Conservation (phyloP, 2,888 invertebrate genomes). For the Euproctis similis region DNA sequence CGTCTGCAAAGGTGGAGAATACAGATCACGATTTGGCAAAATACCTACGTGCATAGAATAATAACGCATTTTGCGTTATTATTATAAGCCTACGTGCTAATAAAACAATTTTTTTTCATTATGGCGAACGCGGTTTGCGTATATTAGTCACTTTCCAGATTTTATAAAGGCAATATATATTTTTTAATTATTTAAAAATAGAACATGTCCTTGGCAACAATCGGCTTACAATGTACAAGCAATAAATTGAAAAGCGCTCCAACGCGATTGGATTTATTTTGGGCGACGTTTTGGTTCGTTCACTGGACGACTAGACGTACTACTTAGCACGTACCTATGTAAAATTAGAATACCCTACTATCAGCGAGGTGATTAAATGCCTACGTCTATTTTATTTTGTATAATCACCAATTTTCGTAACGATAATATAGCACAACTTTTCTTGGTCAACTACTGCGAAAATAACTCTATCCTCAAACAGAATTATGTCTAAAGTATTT, state of each 20-base stretch:
- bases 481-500: too few species aligned
- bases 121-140: too few species aligned
- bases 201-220: too few species aligned
- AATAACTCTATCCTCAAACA: slow-evolving; percentile 37
- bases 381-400: slow-evolving; percentile 29
- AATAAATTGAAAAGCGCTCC: slow-evolving; percentile 10
- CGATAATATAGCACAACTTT: slow-evolving; percentile 29
- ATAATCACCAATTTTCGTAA: slow-evolving; percentile 36
- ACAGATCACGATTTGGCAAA: too few species aligned
- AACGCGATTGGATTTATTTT: slow-evolving; percentile 16
- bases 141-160: too few species aligned
- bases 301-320: slow-evolving; percentile 8
- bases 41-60: too few species aligned
- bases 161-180: too few species aligned
- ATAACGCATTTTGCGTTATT: too few species aligned
- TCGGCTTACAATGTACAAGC: slow-evolving; percentile 1
- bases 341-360: slow-evolving; percentile 14
- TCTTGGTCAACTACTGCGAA: slow-evolving; percentile 34
- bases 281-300: slow-evolving; percentile 5
- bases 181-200: slow-evolving; percentile 7
- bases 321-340: slow-evolving; percentile 12
- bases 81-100: too few species aligned
- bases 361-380: slow-evolving; percentile 27
- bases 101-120: too few species aligned
- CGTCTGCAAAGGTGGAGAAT: too few species aligned